Base-by-base conservation (phyloP, 2,888 invertebrate genomes). In the Aromia moschata region DNA sequence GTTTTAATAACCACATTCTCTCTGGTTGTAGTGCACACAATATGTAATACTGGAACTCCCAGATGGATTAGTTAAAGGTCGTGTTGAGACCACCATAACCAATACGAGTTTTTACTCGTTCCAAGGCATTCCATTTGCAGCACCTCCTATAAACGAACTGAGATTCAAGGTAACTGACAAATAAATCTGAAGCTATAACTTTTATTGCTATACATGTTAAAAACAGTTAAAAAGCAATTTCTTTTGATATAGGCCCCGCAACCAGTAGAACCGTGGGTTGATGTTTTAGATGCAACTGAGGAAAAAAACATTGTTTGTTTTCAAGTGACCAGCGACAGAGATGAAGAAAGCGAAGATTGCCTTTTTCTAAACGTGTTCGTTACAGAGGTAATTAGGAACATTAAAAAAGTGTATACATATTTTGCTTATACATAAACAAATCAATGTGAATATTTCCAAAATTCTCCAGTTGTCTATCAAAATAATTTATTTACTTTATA, bases 341-440 rank as follows among this genome's bases (percentile, higher is more conserved):
- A 56, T 5, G 41, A 47, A 31, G 69, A 70, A 58, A 65, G 61
- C 44, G 71, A 71, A 54, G 71, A 72, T 49, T 72, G 72, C 30
- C 59, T 72, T 14, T 57, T 60, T 25, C 43, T 72, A 12, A 70
- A 71, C 45, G 56, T 72, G 4, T 72, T 60, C 36, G 70, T 68
- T 7, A 68, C 70, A 7, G 54, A 58, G 43, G 68, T 70, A 62
- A 62, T 38, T 11, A 25, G 25, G 7, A 25, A n/a, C n/a, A n/a
- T n/a, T n/a, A n/a, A n/a, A n/a, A n/a, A n/a, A n/a, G n/a, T n/a
- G n/a, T n/a, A n/a, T n/a, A n/a, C n/a, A n/a, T n/a, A n/a, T n/a
- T n/a, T n/a, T n/a, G n/a, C n/a, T n/a, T n/a, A n/a, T n/a, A n/a
- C n/a, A n/a, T n/a, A n/a, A n/a, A n/a, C n/a, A n/a, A n/a, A n/a